Evolutionary conservation across 2,797 vertebrate species (phyloP).

Genomic region (Anguilla marmorata): DNA sequence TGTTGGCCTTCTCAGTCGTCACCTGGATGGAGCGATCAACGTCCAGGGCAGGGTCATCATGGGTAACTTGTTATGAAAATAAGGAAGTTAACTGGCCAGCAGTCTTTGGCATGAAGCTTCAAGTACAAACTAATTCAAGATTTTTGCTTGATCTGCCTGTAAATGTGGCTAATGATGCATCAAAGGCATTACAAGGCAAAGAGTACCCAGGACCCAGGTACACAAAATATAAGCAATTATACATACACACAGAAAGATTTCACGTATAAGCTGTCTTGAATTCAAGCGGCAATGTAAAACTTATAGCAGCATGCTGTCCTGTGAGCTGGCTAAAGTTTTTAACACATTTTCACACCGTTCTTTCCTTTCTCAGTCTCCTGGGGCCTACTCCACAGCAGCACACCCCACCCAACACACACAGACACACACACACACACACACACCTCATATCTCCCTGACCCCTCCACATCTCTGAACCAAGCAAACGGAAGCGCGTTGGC

Average conservation of each 20-base stretch:
- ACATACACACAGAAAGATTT: background rate
- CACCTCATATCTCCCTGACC: constrained; percentile 7
- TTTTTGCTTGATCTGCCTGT: background rate
- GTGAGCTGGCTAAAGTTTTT: background rate
- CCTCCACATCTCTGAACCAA: background rate
- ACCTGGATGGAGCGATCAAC: too few species aligned
- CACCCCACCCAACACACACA: background rate
- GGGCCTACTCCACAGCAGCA: background rate
- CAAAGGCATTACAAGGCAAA: background rate
- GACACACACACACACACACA: background rate
- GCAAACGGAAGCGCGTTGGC: background rate
- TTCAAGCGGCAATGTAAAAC: background rate
- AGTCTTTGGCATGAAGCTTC: background rate
- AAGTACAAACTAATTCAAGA: background rate
- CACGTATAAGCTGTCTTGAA: background rate
- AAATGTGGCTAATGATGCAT: background rate
- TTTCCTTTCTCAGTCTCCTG: background rate
- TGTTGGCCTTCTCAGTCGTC: too few species aligned
- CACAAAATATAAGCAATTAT: background rate
- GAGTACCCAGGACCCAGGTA: background rate
- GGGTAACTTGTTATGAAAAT: too few species aligned
- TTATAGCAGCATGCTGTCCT: background rate
- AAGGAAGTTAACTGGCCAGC: background rate
- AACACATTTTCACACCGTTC: background rate
- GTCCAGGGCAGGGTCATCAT: too few species aligned